Evolutionary conservation across 2,888 invertebrate genomes (phyloP).

Genomic region (Pediacus dermestoides): DNA sequence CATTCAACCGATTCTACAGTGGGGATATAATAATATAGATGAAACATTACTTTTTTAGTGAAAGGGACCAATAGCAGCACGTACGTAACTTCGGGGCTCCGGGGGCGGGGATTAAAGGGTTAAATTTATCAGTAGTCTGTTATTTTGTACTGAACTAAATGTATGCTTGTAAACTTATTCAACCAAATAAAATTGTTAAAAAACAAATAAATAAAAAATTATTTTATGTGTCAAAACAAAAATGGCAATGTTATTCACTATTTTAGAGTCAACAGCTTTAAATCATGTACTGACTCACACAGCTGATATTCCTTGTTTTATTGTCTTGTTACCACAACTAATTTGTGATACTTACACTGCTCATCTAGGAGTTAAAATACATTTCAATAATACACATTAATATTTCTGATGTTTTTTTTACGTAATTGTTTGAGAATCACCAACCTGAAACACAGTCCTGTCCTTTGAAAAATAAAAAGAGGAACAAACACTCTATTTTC

Average conservation of each 20-base stretch:
- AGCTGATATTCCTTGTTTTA: constrained; percentile 28
- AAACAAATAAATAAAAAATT: constrained; percentile 23
- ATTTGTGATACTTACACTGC: constrained; percentile 45
- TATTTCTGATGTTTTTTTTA: constrained; percentile 20
- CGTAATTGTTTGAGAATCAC: too few species aligned
- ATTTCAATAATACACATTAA: constrained; percentile 39
- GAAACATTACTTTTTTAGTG: too few species aligned
- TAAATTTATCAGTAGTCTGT: too few species aligned
- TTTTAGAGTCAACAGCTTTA: constrained; percentile 31
- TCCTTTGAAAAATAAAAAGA: too few species aligned
- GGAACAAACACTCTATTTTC: too few species aligned
- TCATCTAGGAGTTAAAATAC: constrained; percentile 41
- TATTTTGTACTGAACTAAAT: constrained; percentile 6
- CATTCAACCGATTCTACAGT: too few species aligned
- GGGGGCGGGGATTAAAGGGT: too few species aligned
- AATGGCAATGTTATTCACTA: constrained; percentile 30
- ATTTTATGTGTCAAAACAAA: constrained; percentile 23
- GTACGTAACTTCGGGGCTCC: too few species aligned
- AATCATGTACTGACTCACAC: constrained; percentile 30
- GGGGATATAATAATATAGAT: too few species aligned
- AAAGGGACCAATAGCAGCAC: too few species aligned
- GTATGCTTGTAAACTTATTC: constrained; percentile 24
- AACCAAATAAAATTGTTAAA: constrained; percentile 22
- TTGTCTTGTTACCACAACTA: constrained; percentile 34
- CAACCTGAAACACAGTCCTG: too few species aligned